Evolutionary conservation across 2,797 vertebrate genomes (phyloP), one percentile per base, ranked within the genome.

Genomic region (Eleutherodactylus coqui): DNA sequence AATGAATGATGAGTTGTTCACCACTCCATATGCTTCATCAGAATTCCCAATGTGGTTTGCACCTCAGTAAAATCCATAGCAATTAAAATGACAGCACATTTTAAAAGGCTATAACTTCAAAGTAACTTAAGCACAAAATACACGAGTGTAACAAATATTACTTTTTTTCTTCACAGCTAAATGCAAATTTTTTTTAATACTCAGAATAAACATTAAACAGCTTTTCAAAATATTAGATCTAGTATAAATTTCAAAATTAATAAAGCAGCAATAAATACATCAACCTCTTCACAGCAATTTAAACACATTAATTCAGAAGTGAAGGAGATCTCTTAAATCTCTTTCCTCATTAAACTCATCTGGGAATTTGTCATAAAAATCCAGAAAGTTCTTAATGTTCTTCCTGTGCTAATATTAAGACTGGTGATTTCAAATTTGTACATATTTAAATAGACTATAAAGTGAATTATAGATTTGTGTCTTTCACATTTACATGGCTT

Each of bases 161-260:
- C 85, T 86, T 82, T 82, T 53, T 76, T 72, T 81, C 70, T 75
- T 58, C 69, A 49, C 78, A 41, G 79, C 70, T 82, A 75, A 86
- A 86, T 76, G 85, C 73, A 76, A 82, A 86, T 86, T 41, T 86
- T 81, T n/a, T 86, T 81, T 86, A 81, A 73, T 67, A 53, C 41
- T 86, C 79, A 82, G 73, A 86, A 75, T 75, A 86, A 86, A 86
- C 85, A 86, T 86, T 86, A 77, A 82, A 77, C 85, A 86, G 85
- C 79, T 82, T 86, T 86, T 82, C 72, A 86, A 86, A 86, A 82
- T 86, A 82, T 86, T 86, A 86, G 85, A 86, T 82, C 84, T 80
- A 62, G 84, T 69, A 75, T 80, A 86, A 73, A 75, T 86, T 80
- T 81, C 72, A 86, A 81, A 84, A 86, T 86, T 86, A 86, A 86